phyloP scores from a whole-genome alignment of 2,888 invertebrate species.

The Philopedon plagiatum region DNA sequence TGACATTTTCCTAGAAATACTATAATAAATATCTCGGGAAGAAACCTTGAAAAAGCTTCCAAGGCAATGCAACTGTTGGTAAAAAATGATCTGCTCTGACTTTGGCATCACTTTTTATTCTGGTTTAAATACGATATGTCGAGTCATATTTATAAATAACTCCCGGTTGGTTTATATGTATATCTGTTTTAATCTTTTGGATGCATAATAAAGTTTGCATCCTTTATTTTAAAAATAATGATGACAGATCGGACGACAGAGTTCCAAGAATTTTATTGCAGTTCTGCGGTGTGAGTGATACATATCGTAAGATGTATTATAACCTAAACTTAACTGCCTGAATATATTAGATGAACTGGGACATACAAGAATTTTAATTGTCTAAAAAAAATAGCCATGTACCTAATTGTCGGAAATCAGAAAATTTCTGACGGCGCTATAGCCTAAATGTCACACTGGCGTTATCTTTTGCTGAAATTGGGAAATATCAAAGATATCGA shows the following conservation, averaged over 20 bases:
- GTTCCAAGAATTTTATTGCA: constrained; percentile 20
- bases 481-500: too few relatives aligned
- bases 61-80: constrained; percentile 38
- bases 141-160: constrained; percentile 39
- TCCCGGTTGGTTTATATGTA: not conserved
- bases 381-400: too few relatives aligned
- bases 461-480: too few relatives aligned
- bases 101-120: constrained; percentile 29
- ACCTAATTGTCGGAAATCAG: too few relatives aligned
- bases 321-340: not conserved
- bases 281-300: not conserved
- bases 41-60: constrained; percentile 31
- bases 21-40: constrained; percentile 35
- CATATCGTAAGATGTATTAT: not conserved
- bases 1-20: constrained; percentile 32
- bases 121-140: constrained; percentile 28
- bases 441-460: too few relatives aligned
- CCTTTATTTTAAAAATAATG: constrained; percentile 22
- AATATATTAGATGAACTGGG: too few relatives aligned
- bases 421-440: too few relatives aligned
- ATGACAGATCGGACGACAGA: constrained; percentile 15
- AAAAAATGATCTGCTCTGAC: constrained; percentile 26
- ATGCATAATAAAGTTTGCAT: constrained; percentile 18
- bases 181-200: constrained; percentile 26
- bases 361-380: too few relatives aligned